Evolutionary conservation across 2,888 invertebrate genomes (phyloP), one percentile per base, ranked within the genome.

Genomic region (Kryphioiulus occultus): DNA sequence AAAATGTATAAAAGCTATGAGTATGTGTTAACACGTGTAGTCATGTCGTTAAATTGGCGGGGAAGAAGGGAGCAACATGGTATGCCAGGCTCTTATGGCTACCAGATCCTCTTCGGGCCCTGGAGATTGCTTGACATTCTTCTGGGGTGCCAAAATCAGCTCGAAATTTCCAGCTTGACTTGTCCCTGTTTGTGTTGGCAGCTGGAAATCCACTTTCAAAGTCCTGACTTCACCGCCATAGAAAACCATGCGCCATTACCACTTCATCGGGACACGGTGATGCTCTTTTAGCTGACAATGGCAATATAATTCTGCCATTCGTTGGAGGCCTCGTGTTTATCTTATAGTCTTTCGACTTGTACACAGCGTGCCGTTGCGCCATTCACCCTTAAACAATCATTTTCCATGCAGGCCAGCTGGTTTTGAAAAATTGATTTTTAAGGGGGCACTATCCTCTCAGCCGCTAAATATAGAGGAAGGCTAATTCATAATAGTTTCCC

Each of bases 361-460:
- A 78, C 78, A 78, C 78, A 78, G 30, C 15, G 26, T 78, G 78
- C 78, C 15, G 30, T 30, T 30, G 26, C 78, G 15, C 78, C 26
- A 30, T 78, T 78, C 30, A 78, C 78, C 78, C 30, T 78, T 78
- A 30, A 78, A 78, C 78, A 78, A 78, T 30, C 30, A 78, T 78
- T 78, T 78, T 78, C 78, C 78, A 78, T 78, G 30, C 12, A 78
- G 78, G 78, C 78, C 78, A 78, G 78, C 78, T 78, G 78, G 78
- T 78, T 78, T 78, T 26, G 22, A 78, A 78, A 78, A 78, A 78
- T 78, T 78, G 78, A 78, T 78, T 78, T 78, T 26, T 12, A 78
- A 78, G 78, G 30, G 78, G 26, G 78, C 30, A 26, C 78, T 15
- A 26, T 78, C 78, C 30, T 78, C 26, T 30, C 78, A 2, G 15